Base-by-base conservation (phyloP, 2,113 vertebrate species). In the Sapayoa aenigma region DNA sequence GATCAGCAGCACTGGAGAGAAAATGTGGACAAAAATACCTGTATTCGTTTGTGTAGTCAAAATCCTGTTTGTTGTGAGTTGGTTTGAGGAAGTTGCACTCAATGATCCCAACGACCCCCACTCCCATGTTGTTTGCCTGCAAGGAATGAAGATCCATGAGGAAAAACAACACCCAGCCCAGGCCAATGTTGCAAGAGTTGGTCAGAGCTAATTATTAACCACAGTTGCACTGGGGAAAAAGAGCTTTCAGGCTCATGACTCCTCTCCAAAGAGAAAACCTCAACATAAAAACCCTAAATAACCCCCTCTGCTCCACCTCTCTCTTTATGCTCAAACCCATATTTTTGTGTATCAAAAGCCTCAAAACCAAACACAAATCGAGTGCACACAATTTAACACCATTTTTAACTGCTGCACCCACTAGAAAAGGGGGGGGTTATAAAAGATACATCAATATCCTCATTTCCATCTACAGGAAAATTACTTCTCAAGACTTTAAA, bases 61-160 rank as follows among this genome's bases (percentile, higher is more conserved):
- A 99, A 94, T 99, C 99, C 91, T 99, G 99, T 89, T 99, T 99
- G 97, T 99, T 99, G 95, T 99, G 99, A 65, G 99, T 99, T 28
- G 99, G 99, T 69, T 99, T 98, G 50, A 99, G 97, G 91, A 99
- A 99, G 97, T 99, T 98, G 95, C 99, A 99, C 42, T 99, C 99
- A 52, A 99, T 98, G 88, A 99, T 97, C 9, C 99, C 99, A 65
- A 99, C 99, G 56, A 99, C 99, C 46, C 99, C 99, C 68, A 99
- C 98, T 30, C 99, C 99, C 97, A 97, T 98, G 58, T 94, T 98
- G 95, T 99, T 99, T 72, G 98, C 98, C 99, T 99, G 94, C 41
- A 97, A 92, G 90, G 93, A 95, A 96, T 89, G 12, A 39, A 87
- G 83, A 90, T 25, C n/a, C 67, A 71, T 95, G 87, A 95, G 89